Evolutionary conservation across 2,797 vertebrate species (phyloP), one percentile per base, ranked within the genome.

Genomic region (Macrochelys suwanniensis): DNA sequence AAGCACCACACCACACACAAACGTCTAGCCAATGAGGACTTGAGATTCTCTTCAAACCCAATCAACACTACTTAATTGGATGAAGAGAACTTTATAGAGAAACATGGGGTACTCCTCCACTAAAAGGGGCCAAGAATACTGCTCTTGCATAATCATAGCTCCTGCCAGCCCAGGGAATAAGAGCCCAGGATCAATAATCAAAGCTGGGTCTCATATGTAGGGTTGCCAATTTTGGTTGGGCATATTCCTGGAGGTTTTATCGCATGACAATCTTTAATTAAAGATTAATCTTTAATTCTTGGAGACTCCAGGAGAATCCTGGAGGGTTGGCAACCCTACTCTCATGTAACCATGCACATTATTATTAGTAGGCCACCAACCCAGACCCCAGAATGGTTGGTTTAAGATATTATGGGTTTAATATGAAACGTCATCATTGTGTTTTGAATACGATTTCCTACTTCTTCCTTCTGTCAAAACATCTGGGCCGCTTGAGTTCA

Each of bases 21-120:
- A 28, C 1, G 0, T 47, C 65, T 21, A 90, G 49, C 5, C 2
- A 4, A 57, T 2, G 11, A 57, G 0, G 1, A 88, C 3, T 26
- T 15, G n/a, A 0, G 45, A 13, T 61, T 61, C 54, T n/a, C 79
- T 1, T 0, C 92, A 57, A 82, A 81, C 16, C 10, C 42, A 74
- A 53, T 31, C 83, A 91, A 92, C 31, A 53, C 80, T 94, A 45
- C 45, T 87, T 81, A 90, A 68, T 37, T 31, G 85, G 51, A 82
- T 65, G 15, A 82, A 71, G n/a, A 77, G 74, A 49, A 28, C 12
- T 49, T 77, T 31, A 49, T 8, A 26, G 7, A 77, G 45, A 49
- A 49, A 77, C 74, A 49, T 47, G 15, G 13, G 74, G 15, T 77
- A 76, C 74, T 76, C 74, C 37, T 71, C 37, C 45, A 47, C 42